Percentiles rank a stretch among this genome's conserved stretches.
These are phyloP conservation scores for Etheostoma cragini DNA, from an alignment of 2,113 vertebrate species.

Conservation along the genomic window DNA sequence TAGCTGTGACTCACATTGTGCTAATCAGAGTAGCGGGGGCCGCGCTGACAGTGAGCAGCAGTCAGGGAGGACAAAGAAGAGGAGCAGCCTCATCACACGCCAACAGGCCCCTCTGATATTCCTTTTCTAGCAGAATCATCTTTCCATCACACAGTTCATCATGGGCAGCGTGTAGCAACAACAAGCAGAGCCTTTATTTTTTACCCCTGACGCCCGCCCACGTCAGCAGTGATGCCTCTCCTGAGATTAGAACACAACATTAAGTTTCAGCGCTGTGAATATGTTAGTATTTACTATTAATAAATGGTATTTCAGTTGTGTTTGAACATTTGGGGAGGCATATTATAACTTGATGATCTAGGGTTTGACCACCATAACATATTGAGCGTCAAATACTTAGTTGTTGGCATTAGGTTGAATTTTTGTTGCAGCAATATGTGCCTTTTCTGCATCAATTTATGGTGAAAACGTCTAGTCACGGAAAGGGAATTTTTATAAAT, in stretches of 20 bases:
- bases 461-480: too few relatives aligned
- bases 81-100: constrained; percentile 28
- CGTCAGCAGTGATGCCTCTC: constrained; percentile 28
- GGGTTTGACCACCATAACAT: too few relatives aligned
- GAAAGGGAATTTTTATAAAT: too few relatives aligned
- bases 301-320: neutral
- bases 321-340: too few relatives aligned
- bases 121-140: constrained; percentile 49
- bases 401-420: too few relatives aligned
- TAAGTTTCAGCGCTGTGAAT: neutral
- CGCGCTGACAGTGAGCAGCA: constrained; percentile 38
- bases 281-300: too few relatives aligned
- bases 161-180: constrained; percentile 62
- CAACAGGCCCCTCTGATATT: constrained; percentile 36
- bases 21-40: constrained; percentile 26
- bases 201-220: constrained; percentile 47
- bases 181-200: constrained; percentile 38
- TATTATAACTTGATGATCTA: too few relatives aligned
- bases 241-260: constrained; percentile 13
- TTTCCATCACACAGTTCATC: constrained; percentile 67
- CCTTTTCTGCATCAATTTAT: too few relatives aligned
- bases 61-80: constrained; percentile 20
- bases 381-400: too few relatives aligned
- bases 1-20: constrained; percentile 39
- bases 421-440: too few relatives aligned